phyloP scores from a whole-genome alignment of 2,888 invertebrate genomes.

The Nasonovia ribisnigri region DNA sequence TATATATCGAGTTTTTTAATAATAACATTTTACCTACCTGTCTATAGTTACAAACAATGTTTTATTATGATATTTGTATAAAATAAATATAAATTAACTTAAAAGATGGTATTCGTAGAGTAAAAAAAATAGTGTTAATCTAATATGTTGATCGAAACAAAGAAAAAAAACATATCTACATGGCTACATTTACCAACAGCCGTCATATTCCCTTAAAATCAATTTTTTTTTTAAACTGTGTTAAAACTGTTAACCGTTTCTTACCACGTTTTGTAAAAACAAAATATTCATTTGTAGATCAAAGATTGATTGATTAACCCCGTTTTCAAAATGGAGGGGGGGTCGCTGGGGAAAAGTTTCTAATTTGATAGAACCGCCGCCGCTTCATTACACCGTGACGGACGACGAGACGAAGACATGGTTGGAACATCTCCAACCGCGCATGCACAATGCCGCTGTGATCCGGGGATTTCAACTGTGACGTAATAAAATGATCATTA shows the following conservation, averaged over 20 bases:
- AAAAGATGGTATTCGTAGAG: neutral
- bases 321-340: neutral
- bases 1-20: too few species aligned
- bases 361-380: neutral
- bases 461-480: constrained; percentile 19
- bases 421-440: constrained; percentile 10
- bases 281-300: neutral
- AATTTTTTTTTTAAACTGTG: too few species aligned
- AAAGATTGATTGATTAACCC: neutral
- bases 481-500: constrained; percentile 30
- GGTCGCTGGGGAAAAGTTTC: neutral
- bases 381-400: neutral
- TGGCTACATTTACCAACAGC: neutral
- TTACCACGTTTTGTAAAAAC: neutral
- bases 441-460: neutral
- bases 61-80: neutral
- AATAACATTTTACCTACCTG: neutral
- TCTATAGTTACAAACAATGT: neutral
- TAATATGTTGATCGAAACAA: neutral
- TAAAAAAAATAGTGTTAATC: neutral
- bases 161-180: neutral
- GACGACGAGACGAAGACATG: neutral
- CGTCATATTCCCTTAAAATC: too few species aligned
- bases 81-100: neutral
- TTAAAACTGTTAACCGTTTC: neutral